Base-by-base conservation (phyloP, 1,140 invertebrate species). In the Drosophila fuyamai region DNA sequence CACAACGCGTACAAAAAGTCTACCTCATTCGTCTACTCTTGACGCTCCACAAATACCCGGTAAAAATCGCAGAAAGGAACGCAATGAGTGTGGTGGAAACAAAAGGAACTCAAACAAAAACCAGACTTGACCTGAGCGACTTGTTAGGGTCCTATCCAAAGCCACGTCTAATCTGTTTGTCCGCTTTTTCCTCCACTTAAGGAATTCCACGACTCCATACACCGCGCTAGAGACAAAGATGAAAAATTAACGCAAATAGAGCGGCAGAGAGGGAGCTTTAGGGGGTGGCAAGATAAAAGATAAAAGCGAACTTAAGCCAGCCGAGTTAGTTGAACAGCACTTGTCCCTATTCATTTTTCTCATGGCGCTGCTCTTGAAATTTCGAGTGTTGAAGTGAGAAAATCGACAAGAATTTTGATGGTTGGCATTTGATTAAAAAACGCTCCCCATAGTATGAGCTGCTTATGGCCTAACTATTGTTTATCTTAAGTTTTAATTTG, bases 191-290 rank as follows among this genome's bases (percentile, higher is more conserved):
- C 63, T 51, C 51, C 66, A 55, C 67, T 47, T 35, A 23, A 70
- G 50, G 36, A 71, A 70, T 67, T 48, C 63, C 63, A 60, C 58
- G 61, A 60, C 61, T 57, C 56, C 40, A 57, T 38, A 62, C 38
- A 40, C 48, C 36, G 23, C n/a, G 23, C 16, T 38, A 51, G 23
- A 70, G 47, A 68, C 48, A 40, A 23, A 55, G 65, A 68, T 70
- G 66, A 55, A 51, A 67, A 71, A 71, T 71, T 70, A 70, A 70
- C 65, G 67, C 63, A 70, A 70, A 47, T 51, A 61, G 35, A 61
- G 46, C 13, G 12, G 29, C 2, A 41, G 9, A n/a, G 13, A 41
- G 9, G 62, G 27, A 32, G 14, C 12, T 8, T 43, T 23, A 35
- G 5, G 41, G 12, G 48, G 40, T 36, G 16, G 13, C 10, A 23